phyloP scores from a whole-genome alignment of 2,113 vertebrate species.

The Apteryx mantelli region DNA sequence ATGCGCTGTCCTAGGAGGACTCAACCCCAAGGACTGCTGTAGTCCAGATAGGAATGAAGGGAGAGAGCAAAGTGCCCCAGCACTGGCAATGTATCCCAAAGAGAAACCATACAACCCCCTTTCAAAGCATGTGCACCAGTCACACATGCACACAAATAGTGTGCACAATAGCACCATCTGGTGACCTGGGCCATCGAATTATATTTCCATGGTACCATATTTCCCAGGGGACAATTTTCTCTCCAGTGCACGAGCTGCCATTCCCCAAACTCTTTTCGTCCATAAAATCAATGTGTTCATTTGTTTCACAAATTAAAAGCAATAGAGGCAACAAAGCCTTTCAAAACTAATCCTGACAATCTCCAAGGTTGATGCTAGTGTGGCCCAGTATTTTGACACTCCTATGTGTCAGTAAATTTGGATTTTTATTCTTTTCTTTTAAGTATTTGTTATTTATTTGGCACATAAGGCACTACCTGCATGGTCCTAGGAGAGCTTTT shows the following conservation, averaged over 20 bases:
- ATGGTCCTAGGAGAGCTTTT: background rate
- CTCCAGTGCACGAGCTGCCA: background rate
- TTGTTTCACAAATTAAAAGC: background rate
- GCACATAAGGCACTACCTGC: background rate
- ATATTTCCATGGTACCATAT: constrained; percentile 52
- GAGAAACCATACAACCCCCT: background rate
- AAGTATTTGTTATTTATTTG: background rate
- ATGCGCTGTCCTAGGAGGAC: background rate
- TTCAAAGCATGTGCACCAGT: background rate
- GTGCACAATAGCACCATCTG: constrained; percentile 68
- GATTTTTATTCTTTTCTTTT: background rate
- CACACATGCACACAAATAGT: background rate
- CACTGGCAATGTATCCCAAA: background rate
- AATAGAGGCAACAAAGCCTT: background rate
- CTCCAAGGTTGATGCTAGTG: background rate
- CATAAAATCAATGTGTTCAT: background rate
- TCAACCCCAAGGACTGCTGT: background rate
- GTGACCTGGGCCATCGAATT: constrained; percentile 25
- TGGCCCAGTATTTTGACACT: background rate
- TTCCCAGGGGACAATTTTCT: background rate
- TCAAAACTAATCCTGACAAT: background rate
- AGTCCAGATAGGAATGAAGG: background rate
- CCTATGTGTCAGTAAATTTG: background rate
- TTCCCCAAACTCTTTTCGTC: background rate
- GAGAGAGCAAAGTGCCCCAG: background rate